These are phyloP conservation scores for Epizoanthus illoricatus DNA, from an alignment of 92 coral and sea anemone genomes.

Conservation along the genomic window DNA sequence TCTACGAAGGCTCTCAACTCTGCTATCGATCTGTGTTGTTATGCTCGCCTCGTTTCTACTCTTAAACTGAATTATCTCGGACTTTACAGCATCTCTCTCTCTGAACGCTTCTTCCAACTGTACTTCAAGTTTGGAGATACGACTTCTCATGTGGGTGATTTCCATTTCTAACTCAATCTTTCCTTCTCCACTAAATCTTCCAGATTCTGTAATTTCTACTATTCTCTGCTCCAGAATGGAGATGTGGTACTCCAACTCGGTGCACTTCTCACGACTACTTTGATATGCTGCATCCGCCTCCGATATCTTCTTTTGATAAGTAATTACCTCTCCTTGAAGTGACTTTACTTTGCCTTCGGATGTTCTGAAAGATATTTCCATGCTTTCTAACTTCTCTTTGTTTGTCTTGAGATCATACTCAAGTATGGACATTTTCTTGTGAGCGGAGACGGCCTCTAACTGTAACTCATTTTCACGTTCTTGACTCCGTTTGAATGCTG, in stretches of 20 bases:
- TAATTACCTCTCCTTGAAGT: conserved; percentile 35
- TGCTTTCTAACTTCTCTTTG: conserved; percentile 48
- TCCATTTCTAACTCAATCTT: conserved; percentile 43
- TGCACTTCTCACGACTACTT: conserved; percentile 22
- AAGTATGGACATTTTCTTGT: conserved; percentile 44
- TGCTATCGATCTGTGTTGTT: conserved; percentile 36
- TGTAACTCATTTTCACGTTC: conserved; percentile 51
- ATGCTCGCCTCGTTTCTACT: conserved; percentile 2
- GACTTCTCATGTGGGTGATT: conserved; percentile 45
- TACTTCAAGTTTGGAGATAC: conserved; percentile 48
- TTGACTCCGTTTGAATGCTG: conserved; percentile 50
- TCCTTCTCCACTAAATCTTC: conserved; percentile 38
- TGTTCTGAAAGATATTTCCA: conserved; percentile 31
- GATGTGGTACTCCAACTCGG: conserved; percentile 39
- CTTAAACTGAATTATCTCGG: conserved; percentile 23
- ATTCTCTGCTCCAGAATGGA: conserved; percentile 43
- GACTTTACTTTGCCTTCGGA: conserved; percentile 46
- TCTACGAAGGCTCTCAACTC: conserved; percentile 65
- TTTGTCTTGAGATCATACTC: conserved; percentile 56
- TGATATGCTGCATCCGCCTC: conserved; percentile 33
- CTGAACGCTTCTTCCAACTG: conserved; percentile 35
- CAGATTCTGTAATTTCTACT: conserved; percentile 36
- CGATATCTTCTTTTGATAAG: conserved; percentile 37
- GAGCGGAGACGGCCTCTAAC: conserved; percentile 39
- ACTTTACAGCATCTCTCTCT: conserved; percentile 41